A percentile compares a stretch with the other conserved stretches of the same genome.
phyloP scores from a whole-genome alignment of 2,797 vertebrate genomes.

The Onychomys torridus region DNA sequence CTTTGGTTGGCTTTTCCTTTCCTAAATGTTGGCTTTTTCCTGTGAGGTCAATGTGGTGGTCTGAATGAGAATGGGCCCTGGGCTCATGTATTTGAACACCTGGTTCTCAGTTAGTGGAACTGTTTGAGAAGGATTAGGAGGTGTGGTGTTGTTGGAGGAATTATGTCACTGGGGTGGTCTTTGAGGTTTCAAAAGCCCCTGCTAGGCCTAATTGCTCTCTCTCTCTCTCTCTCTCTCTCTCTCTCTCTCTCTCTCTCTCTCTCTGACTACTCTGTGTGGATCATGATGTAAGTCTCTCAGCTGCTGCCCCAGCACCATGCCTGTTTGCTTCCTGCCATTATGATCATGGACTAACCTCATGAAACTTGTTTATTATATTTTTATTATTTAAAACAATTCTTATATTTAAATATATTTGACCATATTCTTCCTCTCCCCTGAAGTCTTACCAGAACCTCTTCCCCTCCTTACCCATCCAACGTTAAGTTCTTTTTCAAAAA shows the following conservation, averaged over 20 bases:
- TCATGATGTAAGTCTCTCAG: neutral
- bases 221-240: too few species aligned
- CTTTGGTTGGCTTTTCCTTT: neutral
- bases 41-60: too few species aligned
- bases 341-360: neutral
- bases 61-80: neutral
- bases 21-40: neutral
- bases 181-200: too few species aligned
- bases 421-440: neutral
- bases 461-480: neutral
- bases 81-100: neutral
- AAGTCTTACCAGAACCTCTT: neutral
- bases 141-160: too few species aligned
- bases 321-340: neutral
- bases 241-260: too few species aligned
- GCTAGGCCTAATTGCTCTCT: neutral
- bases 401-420: neutral
- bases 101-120: neutral
- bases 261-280: neutral
- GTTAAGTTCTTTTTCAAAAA: neutral
- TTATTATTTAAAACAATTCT: neutral
- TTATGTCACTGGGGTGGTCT: neutral
- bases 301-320: too few species aligned
- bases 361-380: neutral
- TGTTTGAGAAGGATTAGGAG: neutral